Evolutionary conservation across 2,113 vertebrate genomes (phyloP).

Genomic region (Bagarius yarrelli): DNA sequence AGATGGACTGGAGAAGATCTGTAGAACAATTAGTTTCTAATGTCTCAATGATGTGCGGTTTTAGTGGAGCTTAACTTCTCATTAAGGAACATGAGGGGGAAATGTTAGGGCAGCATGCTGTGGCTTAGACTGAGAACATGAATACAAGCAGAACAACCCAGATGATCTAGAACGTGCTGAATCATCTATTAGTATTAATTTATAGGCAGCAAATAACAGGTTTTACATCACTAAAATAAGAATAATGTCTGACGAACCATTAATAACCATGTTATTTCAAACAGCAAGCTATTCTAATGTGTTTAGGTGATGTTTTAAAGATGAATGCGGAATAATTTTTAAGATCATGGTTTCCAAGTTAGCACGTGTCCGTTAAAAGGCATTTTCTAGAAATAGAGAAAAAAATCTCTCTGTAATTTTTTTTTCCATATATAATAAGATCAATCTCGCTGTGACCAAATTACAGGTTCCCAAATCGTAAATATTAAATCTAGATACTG

Average conservation of each 20-base stretch:
- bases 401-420: too few species aligned
- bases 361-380: too few species aligned
- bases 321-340: too few species aligned
- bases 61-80: slow-evolving; percentile 39
- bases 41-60: not conserved
- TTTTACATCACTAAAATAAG: too few species aligned
- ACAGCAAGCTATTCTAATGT: not conserved
- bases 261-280: not conserved
- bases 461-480: too few species aligned
- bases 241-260: not conserved
- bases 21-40: not conserved
- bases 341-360: too few species aligned
- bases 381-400: too few species aligned
- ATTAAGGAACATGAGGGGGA: slow-evolving; percentile 40
- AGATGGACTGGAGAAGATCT: not conserved
- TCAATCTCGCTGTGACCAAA: too few species aligned
- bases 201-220: not conserved
- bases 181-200: not conserved
- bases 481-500: too few species aligned
- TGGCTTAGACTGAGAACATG: slow-evolving; percentile 38
- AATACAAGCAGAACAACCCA: slow-evolving; percentile 14
- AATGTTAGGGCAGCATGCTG: slow-evolving; percentile 35
- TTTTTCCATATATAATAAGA: too few species aligned
- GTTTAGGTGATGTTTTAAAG: not conserved
- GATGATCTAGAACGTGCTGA: slow-evolving; percentile 5